Percentiles rank a stretch among this genome's conserved stretches.
These are phyloP conservation scores for Hafferia zeledoni DNA, from an alignment of 2,797 vertebrate genomes.

Conservation along the genomic window DNA sequence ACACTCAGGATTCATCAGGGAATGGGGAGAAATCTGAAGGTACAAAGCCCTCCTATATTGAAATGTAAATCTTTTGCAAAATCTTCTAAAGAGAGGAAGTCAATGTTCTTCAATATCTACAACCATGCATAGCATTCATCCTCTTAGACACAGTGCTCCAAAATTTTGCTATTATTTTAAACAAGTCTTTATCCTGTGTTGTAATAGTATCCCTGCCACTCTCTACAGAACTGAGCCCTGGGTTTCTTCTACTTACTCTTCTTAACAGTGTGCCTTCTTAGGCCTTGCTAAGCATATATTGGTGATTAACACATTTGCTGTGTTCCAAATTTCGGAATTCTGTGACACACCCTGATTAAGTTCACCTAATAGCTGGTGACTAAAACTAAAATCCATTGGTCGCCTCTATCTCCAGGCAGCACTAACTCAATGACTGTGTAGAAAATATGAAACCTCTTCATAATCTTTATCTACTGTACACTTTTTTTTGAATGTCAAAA, in stretches of 20 bases:
- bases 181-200: neutral
- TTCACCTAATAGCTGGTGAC: neutral
- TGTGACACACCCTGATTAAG: neutral
- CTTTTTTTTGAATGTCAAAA: neutral
- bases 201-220: neutral
- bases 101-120: neutral
- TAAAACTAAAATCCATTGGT: neutral
- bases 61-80: neutral
- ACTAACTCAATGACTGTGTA: neutral
- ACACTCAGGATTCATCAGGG: neutral
- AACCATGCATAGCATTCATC: neutral
- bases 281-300: neutral
- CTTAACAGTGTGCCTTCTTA: neutral
- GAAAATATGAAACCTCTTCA: neutral
- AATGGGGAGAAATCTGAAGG: neutral
- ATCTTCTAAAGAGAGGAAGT: neutral
- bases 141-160: neutral
- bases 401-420: neutral
- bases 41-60: neutral
- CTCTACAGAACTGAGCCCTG: neutral
- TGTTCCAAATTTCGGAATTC: neutral
- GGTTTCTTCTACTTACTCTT: neutral
- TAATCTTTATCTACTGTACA: neutral
- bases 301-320: neutral
- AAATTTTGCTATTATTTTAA: neutral